Percentiles rank a stretch among this genome's conserved stretches.
Evolutionary conservation across 2,888 invertebrate genomes (phyloP).

Genomic region (Euspilapteryx auroguttella): DNA sequence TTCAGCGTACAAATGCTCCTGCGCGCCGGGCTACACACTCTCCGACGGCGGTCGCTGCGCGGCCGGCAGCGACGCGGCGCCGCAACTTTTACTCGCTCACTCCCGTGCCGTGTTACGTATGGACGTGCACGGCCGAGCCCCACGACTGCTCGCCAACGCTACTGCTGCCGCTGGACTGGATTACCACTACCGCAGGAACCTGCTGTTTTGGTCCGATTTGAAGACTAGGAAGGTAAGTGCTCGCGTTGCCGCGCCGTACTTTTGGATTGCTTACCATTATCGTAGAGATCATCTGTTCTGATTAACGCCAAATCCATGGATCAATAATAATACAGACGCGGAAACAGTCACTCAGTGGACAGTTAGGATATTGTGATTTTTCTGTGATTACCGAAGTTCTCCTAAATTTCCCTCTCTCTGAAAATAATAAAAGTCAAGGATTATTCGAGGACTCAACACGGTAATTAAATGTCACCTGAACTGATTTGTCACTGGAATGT

Average conservation of each 20-base stretch:
- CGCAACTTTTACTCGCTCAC: slow-evolving; percentile 70
- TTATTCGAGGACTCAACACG: too few species aligned
- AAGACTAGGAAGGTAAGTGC: slow-evolving; percentile 77
- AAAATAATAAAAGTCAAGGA: too few species aligned
- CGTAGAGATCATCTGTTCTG: too few species aligned
- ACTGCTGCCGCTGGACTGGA: slow-evolving; percentile 86
- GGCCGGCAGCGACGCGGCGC: slow-evolving; percentile 55
- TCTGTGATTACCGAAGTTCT: too few species aligned
- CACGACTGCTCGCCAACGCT: slow-evolving; percentile 73
- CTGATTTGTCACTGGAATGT: too few species aligned
- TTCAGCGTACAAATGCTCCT: slow-evolving; percentile 80
- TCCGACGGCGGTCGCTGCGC: slow-evolving; percentile 64
- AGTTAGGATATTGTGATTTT: too few species aligned
- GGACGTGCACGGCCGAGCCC: slow-evolving; percentile 66
- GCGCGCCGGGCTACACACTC: slow-evolving; percentile 75
- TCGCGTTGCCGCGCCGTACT: not conserved
- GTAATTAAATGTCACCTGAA: too few species aligned
- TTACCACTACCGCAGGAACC: slow-evolving; percentile 74
- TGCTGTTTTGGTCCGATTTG: slow-evolving; percentile 87
- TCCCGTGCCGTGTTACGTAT: slow-evolving; percentile 73
- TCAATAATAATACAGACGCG: too few species aligned
- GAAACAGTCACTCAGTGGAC: too few species aligned
- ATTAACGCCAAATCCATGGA: too few species aligned
- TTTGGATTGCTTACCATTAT: not conserved
- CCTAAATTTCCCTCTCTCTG: too few species aligned